Evolutionary conservation across 2,113 vertebrate species (phyloP).

Genomic region (Alces alces): DNA sequence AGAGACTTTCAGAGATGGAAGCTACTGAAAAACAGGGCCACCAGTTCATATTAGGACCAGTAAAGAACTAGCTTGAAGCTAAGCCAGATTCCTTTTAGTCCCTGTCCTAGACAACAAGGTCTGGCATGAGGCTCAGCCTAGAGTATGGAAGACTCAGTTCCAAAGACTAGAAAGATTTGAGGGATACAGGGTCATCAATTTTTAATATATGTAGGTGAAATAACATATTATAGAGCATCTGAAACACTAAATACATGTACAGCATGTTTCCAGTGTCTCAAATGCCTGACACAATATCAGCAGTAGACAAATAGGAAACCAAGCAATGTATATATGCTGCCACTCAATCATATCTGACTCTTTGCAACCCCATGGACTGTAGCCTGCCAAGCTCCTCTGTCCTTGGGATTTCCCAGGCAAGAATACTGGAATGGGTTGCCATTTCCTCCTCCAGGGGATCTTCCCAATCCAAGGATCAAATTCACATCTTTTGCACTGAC

Average conservation of each 20-base stretch:
- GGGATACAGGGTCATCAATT: not conserved
- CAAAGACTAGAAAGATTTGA: not conserved
- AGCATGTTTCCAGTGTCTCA: not conserved
- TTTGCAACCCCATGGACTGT: not conserved
- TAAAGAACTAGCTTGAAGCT: not conserved
- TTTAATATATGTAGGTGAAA: not conserved
- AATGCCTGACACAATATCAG: not conserved
- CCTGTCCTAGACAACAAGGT: not conserved
- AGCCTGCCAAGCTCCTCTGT: not conserved
- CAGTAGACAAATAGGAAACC: not conserved
- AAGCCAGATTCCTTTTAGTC: not conserved
- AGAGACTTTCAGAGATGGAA: not conserved
- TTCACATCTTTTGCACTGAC: not conserved
- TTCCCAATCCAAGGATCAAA: not conserved
- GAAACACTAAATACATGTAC: not conserved
- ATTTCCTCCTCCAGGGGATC: not conserved
- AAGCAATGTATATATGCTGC: not conserved
- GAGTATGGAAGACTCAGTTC: not conserved
- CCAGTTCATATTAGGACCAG: not conserved
- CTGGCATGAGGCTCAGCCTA: not conserved
- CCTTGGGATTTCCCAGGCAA: not conserved
- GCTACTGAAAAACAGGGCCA: not conserved
- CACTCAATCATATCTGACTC: not conserved
- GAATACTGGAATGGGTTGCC: not conserved
- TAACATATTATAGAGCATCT: not conserved